Conservation (phyloP, 2,888 invertebrate species). For the Spatulosminthurus flaviceps region DNA sequence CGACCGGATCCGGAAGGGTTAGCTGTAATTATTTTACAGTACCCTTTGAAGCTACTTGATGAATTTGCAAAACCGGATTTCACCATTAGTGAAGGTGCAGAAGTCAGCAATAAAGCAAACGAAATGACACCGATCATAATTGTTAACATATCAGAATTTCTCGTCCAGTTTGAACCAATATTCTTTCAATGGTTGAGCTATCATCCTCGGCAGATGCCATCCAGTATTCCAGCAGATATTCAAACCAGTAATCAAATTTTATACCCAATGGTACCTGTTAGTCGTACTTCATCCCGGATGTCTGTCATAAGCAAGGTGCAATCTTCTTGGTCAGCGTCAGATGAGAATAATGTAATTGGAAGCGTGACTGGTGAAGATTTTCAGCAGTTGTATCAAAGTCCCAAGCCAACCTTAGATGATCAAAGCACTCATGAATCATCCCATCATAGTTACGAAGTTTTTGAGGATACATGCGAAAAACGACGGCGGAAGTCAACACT, state of each 20-base stretch:
- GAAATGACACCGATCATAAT: slow-evolving; percentile 42
- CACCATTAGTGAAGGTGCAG: not conserved
- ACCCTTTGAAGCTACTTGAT: slow-evolving; percentile 28
- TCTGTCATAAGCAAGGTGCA: slow-evolving; percentile 31
- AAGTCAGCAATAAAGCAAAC: not conserved
- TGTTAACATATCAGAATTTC: slow-evolving; percentile 38
- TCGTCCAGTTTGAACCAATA: slow-evolving; percentile 42
- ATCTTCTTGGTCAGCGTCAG: slow-evolving; percentile 38
- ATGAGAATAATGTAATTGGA: slow-evolving; percentile 27
- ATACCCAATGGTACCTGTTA: slow-evolving; percentile 46
- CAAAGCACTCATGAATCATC: slow-evolving; percentile 22
- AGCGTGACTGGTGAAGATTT: slow-evolving; percentile 47
- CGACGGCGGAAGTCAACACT: slow-evolving; percentile 20
- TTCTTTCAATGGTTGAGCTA: slow-evolving; percentile 47
- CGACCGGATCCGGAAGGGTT: slow-evolving; percentile 32
- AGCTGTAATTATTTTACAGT: slow-evolving; percentile 35
- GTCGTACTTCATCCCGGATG: slow-evolving; percentile 44
- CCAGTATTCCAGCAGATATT: slow-evolving; percentile 30
- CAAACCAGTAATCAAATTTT: slow-evolving; percentile 25
- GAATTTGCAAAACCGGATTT: not conserved
- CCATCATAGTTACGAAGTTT: not conserved
- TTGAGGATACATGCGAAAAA: not conserved
- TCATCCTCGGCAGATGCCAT: slow-evolving; percentile 42
- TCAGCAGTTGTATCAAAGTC: slow-evolving; percentile 41
- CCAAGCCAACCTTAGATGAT: not conserved